Conservation (phyloP, 1,140 invertebrate genomes). For the Lepidurus apus region DNA sequence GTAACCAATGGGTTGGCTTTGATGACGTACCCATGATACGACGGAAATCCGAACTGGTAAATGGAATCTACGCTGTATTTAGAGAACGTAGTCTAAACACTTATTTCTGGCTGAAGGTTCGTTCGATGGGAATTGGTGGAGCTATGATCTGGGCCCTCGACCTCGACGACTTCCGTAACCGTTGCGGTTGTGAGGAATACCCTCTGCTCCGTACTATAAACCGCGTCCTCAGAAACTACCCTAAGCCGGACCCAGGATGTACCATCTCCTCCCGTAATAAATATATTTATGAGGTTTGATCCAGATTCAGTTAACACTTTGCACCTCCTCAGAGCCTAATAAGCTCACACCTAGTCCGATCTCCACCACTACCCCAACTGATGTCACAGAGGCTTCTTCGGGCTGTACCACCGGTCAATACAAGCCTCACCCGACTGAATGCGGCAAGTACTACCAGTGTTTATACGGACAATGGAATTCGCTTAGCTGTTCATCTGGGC, state of each 20-base stretch:
- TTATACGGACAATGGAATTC: constrained; percentile 54
- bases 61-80: neutral
- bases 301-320: neutral
- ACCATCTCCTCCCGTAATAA: neutral
- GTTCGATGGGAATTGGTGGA: constrained; percentile 27
- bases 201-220: constrained; percentile 45
- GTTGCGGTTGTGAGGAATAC: constrained; percentile 47
- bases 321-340: neutral
- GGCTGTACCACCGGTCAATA: constrained; percentile 56
- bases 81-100: neutral
- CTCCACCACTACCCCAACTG: neutral
- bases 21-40: constrained; percentile 45
- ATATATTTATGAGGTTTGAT: neutral
- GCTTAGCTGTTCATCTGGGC: constrained; percentile 15
- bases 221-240: constrained; percentile 58
- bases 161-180: constrained; percentile 74
- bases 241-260: constrained; percentile 38
- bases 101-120: neutral
- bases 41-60: constrained; percentile 44
- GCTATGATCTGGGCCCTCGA: constrained; percentile 67
- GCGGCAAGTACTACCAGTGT: constrained; percentile 73
- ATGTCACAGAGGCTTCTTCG: neutral
- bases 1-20: constrained; percentile 50
- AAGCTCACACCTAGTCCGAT: neutral
- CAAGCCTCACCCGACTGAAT: constrained; percentile 58